phyloP scores from a whole-genome alignment of 2,888 invertebrate genomes.

The Coelogynopora nodosa region DNA sequence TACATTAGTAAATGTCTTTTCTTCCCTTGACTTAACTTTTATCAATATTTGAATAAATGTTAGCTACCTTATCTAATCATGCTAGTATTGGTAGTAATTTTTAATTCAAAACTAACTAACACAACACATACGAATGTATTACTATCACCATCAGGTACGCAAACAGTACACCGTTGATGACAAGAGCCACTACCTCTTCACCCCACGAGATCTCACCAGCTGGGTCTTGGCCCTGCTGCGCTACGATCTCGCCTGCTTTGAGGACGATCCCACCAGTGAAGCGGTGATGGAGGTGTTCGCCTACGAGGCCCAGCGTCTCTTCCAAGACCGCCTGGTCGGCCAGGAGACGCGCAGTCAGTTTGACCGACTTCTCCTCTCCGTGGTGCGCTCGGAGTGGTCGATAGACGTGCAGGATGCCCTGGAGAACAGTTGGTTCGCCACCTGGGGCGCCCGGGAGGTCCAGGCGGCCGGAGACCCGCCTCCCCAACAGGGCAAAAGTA shows the following conservation, averaged over 20 bases:
- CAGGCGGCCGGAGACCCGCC: conserved; percentile 60
- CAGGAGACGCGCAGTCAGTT: conserved; percentile 70
- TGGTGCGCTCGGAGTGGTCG: conserved; percentile 62
- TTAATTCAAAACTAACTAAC: no score
- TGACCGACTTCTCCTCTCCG: conserved; percentile 67
- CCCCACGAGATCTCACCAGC: conserved; percentile 72
- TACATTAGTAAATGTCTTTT: no score
- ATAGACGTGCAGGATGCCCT: conserved; percentile 56
- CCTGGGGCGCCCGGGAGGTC: conserved; percentile 59
- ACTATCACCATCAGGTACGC: conserved; percentile 62
- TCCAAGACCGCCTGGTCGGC: conserved; percentile 71
- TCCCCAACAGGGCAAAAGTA: conserved; percentile 61
- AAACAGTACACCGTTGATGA: conserved; percentile 65
- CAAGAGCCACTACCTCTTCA: conserved; percentile 72
- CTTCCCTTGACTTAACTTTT: no score
- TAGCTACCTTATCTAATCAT: no score
- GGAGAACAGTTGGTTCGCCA: conserved; percentile 59
- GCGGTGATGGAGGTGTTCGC: conserved; percentile 67
- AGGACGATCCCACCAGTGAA: conserved; percentile 32
- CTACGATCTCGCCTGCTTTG: conserved; percentile 63
- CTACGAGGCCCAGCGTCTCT: conserved; percentile 74
- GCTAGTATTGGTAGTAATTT: no score
- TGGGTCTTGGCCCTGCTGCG: conserved; percentile 71
- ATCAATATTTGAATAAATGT: no score
- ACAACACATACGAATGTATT: no score